phyloP scores from a whole-genome alignment of 2,888 invertebrate species.

The Glyphotaelius pellucidus region DNA sequence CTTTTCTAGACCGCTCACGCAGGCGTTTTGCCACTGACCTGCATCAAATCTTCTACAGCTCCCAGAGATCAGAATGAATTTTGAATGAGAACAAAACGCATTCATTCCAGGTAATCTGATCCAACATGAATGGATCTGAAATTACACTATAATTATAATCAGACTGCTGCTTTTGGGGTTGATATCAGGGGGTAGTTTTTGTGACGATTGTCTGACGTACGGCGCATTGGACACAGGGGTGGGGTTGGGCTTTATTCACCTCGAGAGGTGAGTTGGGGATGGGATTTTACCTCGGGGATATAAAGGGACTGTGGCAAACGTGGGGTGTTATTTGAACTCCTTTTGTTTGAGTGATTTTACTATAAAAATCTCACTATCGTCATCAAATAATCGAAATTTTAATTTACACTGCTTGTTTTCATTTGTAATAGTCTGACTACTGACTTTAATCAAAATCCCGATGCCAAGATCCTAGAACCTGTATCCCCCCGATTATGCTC shows the following conservation, averaged over 20 bases:
- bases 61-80: constrained; percentile 31
- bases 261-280: constrained; percentile 23
- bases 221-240: not conserved
- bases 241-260: constrained; percentile 25
- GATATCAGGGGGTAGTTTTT: constrained; percentile 33
- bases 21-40: not conserved
- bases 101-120: constrained; percentile 65
- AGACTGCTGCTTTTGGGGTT: constrained; percentile 43
- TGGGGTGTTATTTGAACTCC: not conserved
- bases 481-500: not conserved
- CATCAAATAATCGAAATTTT: not conserved
- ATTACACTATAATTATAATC: constrained; percentile 65
- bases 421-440: no score
- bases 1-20: not conserved
- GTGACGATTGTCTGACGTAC: constrained; percentile 21
- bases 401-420: not conserved
- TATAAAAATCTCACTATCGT: not conserved
- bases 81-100: constrained; percentile 49
- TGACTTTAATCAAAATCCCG: not conserved
- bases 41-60: not conserved
- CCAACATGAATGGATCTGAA: constrained; percentile 58
- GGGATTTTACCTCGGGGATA: not conserved
- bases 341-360: not conserved
- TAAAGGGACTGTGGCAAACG: not conserved
- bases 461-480: not conserved